A percentile compares a stretch with the other conserved stretches of the same genome.
Conservation (phyloP, 2,888 invertebrate species). For the Campoplex nolae region DNA sequence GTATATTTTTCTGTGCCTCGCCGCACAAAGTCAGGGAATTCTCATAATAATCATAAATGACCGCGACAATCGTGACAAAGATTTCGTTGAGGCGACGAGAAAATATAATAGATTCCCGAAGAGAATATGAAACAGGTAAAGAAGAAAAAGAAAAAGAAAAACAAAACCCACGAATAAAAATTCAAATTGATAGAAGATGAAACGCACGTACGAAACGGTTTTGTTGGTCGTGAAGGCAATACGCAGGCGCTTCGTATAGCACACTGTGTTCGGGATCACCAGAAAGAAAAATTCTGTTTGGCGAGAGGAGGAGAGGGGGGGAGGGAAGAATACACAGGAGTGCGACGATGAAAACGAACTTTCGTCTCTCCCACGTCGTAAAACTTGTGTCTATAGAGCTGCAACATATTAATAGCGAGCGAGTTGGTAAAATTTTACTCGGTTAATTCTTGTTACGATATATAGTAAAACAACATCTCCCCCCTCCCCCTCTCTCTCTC, state of each 20-base stretch:
- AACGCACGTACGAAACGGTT: neutral
- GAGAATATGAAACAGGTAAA: neutral
- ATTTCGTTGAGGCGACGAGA: neutral
- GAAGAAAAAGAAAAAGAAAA: too few relatives aligned
- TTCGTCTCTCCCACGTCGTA: conserved; percentile 61
- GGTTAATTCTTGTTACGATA: conserved; percentile 34
- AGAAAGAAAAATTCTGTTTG: conserved; percentile 19
- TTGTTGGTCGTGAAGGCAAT: neutral
- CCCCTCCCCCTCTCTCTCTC: neutral
- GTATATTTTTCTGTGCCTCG: neutral
- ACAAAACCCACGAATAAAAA: conserved; percentile 6
- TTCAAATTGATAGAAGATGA: neutral
- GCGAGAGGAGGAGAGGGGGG: neutral
- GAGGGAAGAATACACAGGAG: neutral
- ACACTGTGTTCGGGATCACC: conserved; percentile 27
- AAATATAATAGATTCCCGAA: neutral
- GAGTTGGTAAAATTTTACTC: conserved; percentile 43
- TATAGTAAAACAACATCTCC: neutral
- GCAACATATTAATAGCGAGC: conserved; percentile 59
- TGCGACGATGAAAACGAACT: conserved; percentile 55
- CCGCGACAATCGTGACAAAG: neutral
- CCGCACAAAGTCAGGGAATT: neutral
- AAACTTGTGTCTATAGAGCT: conserved; percentile 17
- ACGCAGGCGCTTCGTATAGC: conserved; percentile 24
- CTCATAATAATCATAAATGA: neutral